Conservation (phyloP, 2,888 invertebrate genomes). For the Euphydryas editha region DNA sequence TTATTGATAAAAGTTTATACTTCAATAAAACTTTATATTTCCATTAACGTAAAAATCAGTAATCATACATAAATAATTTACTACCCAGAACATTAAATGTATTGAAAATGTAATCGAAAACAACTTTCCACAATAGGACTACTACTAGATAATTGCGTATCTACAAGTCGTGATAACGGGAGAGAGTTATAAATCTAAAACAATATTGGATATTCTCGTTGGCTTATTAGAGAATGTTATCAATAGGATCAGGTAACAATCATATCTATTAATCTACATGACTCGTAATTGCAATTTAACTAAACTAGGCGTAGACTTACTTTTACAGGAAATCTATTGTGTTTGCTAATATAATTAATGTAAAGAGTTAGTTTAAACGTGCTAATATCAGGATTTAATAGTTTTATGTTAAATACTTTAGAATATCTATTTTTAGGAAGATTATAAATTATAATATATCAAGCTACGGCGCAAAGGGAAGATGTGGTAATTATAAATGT, state of each 20-base stretch:
- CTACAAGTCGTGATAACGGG: slow-evolving; percentile 11
- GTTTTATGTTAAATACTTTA: no score
- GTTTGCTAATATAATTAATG: no score
- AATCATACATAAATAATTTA: not conserved
- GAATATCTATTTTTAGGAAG: no score
- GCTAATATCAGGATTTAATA: no score
- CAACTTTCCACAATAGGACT: not conserved
- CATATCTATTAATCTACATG: slow-evolving; percentile 30
- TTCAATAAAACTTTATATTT: not conserved
- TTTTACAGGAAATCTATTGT: not conserved
- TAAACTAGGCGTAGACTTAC: slow-evolving; percentile 8
- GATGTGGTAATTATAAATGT: no score
- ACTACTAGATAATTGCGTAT: not conserved
- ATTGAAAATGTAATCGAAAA: not conserved
- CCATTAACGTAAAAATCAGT: not conserved
- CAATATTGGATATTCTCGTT: slow-evolving; percentile 11
- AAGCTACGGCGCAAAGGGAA: no score
- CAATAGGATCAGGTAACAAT: slow-evolving; percentile 25
- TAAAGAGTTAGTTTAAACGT: no score
- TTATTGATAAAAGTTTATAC: no score
- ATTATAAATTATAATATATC: no score
- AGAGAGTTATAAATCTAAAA: slow-evolving; percentile 22
- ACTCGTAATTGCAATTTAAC: slow-evolving; percentile 28
- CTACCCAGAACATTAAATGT: not conserved
- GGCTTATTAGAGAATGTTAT: slow-evolving; percentile 17